Base-by-base conservation (phyloP, 2,888 invertebrate species). In the Limnephilus rhombicus region DNA sequence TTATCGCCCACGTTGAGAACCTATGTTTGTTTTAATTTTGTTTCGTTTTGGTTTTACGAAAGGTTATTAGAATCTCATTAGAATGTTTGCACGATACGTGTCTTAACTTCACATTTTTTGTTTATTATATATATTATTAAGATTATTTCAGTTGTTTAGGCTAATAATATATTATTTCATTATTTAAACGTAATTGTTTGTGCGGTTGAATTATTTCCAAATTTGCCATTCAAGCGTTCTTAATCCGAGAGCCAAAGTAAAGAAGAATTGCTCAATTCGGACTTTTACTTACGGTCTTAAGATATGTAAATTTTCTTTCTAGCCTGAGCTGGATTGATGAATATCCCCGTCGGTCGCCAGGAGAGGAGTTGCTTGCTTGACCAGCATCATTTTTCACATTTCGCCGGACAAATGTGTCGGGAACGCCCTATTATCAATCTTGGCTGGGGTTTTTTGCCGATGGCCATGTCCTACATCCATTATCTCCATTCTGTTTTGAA, bases 381-480 rank as follows among this genome's bases (percentile, higher is more conserved):
- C 85, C 49, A 53, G 24, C 86, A 82, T 92, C 92, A 88, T 92
- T 92, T 92, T 91, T 93, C 92, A 93, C 92, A 88, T 85, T 83
- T 82, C 85, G 92, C 68, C 91, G 88, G 92, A 93, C 90, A 89
- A 90, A 93, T 93, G 92, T 87, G 90, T 90, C 80, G 89, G 91
- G 88, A 31, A 89, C 90, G 92, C 92, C 92, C 92, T 34, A 81
- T 85, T 92, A 92, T 92, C 92, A 91, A 92, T 92, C 92, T 93
- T 80, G 81, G 45, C 90, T 85, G 80, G 80, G 87, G 80, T 80
- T 53, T 93, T 93, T 92, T 92, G 90, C 88, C 92, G 83, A 92
- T 92, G 92, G 90, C 92, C 82, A 87, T 93, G 92, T 92, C 85
- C 92, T 90, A 92, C 92, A 92, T 92, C 92, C 89, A 92, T 92